A percentile compares a stretch with the other conserved stretches of the same genome.
phyloP scores from a whole-genome alignment of 2,113 vertebrate genomes.

The Isurus oxyrinchus region DNA sequence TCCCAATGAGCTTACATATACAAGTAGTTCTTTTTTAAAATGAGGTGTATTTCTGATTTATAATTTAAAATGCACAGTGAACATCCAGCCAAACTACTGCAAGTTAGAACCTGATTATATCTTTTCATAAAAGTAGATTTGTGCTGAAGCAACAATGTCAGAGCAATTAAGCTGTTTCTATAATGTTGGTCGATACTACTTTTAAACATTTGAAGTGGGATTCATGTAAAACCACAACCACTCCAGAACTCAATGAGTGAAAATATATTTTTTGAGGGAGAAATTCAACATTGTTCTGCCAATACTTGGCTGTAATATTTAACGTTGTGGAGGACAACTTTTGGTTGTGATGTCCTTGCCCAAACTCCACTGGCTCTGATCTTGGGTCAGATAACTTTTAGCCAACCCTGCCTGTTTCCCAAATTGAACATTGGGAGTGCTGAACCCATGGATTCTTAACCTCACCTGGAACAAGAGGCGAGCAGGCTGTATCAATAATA shows the following conservation, averaged over 20 bases:
- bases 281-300: not conserved
- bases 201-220: not conserved
- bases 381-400: not conserved
- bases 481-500: not conserved
- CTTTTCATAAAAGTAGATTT: not conserved
- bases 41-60: not conserved
- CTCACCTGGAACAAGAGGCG: not conserved
- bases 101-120: not conserved
- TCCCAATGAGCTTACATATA: not conserved
- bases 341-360: not conserved
- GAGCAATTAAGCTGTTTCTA: not conserved
- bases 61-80: not conserved
- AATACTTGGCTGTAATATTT: not conserved
- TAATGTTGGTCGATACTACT: not conserved
- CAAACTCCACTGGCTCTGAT: not conserved
- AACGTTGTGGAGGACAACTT: not conserved
- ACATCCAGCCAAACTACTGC: not conserved
- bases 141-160: not conserved
- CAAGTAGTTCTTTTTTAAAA: not conserved
- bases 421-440: not conserved
- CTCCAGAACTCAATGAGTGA: not conserved
- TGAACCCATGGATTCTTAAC: no score
- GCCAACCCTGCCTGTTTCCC: not conserved
- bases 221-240: no score
- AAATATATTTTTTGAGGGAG: not conserved